Percentiles rank a stretch among this genome's conserved stretches.
These are phyloP conservation scores for Anser cygnoides DNA, from an alignment of 2,113 vertebrate species.

Conservation along the genomic window DNA sequence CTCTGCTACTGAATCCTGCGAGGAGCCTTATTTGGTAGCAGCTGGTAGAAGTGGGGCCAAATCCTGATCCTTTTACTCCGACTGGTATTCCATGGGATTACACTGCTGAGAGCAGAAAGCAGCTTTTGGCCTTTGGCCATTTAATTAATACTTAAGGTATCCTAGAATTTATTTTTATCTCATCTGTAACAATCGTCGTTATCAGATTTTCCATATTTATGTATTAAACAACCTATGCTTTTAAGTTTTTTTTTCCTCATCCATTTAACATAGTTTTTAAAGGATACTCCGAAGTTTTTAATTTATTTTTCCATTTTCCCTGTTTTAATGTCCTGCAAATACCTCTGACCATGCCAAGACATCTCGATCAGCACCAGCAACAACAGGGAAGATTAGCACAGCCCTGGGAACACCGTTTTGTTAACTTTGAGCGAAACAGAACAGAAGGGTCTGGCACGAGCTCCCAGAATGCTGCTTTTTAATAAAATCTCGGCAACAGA, in stretches of 20 bases:
- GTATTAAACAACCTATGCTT: constrained; percentile 63
- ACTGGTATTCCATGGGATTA: neutral
- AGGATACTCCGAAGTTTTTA: constrained; percentile 45
- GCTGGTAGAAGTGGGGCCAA: constrained; percentile 4
- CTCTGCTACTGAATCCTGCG: constrained; percentile 20
- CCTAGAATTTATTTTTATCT: constrained; percentile 54
- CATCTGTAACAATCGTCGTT: neutral
- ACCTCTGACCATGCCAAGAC: constrained; percentile 52
- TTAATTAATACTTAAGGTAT: constrained; percentile 50
- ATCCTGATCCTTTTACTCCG: constrained; percentile 22
- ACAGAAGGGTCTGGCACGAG: neutral
- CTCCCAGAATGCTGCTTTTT: neutral
- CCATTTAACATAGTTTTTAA: constrained; percentile 22
- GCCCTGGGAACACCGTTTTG: neutral
- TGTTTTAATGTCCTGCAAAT: constrained; percentile 64
- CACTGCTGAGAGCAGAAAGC: neutral
- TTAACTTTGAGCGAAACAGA: constrained; percentile 25
- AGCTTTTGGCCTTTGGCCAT: neutral
- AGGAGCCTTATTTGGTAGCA: constrained; percentile 4
- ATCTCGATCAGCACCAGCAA: constrained; percentile 38
- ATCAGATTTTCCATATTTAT: constrained; percentile 68
- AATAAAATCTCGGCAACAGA: neutral
- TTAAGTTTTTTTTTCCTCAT: constrained; percentile 42
- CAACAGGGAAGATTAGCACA: constrained; percentile 19
- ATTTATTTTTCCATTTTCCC: constrained; percentile 65